Evolutionary conservation across 2,113 vertebrate species (phyloP), one percentile per base, ranked within the genome.

Genomic region (Scomber japonicus): DNA sequence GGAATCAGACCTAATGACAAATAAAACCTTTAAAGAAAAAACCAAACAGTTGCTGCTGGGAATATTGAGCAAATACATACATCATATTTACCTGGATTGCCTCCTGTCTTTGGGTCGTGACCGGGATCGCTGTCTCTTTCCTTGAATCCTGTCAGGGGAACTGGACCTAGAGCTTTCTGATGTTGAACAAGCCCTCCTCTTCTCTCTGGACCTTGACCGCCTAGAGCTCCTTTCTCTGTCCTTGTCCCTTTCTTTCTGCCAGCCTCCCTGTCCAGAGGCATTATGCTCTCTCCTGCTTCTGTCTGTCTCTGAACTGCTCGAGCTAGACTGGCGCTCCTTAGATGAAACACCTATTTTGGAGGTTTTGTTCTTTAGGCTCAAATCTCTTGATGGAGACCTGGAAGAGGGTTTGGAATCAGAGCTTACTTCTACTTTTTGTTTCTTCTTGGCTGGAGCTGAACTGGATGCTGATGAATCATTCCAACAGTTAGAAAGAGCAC

Each of bases 131-230:
- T 4, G 83, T 71, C 81, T 89, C 88, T 94, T 96, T 73, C 92
- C 95, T 48, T 62, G 85, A 30, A 84, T 87, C 3, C 80, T 91
- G 40, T 95, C 95, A 3, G 92, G 82, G 3, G 85, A 85, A 49
- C 92, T 94, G 0, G 92, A 93, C 15, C 86, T 92, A 56, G 94
- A 94, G 81, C 95, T 97, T 50, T 90, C 93, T 0, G 96, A 97
- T 31, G 14, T 79, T 0, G 96, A 97, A 8, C 75, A 80, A 1
- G 94, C 92, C 65, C 87, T 94, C 55, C 89, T 95, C 61, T 66
- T 93, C 65, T 96, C 93, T 49, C 72, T 95, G 40, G 94, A 94
- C 68, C 90, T 87, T 0, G 95, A 93, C 11, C 80, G 62, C 57
- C 93, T 94, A 21, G 74, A 75, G 60, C 89, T 93, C 71, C 89